Percentiles rank a stretch among this genome's conserved stretches.
These are phyloP conservation scores for Takifugu flavidus DNA, from an alignment of 2,113 vertebrate species.

Conservation along the genomic window DNA sequence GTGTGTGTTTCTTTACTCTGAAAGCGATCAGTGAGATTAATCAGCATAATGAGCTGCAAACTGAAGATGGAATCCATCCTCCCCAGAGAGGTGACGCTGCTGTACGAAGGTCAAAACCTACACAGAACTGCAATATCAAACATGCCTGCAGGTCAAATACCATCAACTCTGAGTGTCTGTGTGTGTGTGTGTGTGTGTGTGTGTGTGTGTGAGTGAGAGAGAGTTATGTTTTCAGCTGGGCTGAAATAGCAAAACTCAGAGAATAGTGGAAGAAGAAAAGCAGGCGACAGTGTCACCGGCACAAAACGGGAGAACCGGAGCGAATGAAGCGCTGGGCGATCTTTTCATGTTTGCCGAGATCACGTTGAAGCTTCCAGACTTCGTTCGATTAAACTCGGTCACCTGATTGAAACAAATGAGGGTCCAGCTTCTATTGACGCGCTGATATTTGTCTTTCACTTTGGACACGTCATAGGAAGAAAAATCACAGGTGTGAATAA, in stretches of 20 bases:
- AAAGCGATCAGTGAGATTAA: conserved; percentile 59
- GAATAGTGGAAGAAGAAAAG: too few species aligned
- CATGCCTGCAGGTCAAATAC: conserved; percentile 43
- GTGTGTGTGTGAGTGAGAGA: too few species aligned
- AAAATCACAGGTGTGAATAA: not conserved
- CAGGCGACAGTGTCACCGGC: not conserved
- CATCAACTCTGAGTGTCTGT: conserved; percentile 21
- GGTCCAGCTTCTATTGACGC: not conserved
- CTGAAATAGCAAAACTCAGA: too few species aligned
- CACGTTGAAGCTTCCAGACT: too few species aligned
- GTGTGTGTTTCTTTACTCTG: conserved; percentile 49
- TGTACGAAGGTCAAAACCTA: conserved; percentile 51
- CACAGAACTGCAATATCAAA: conserved; percentile 41
- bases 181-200: not conserved
- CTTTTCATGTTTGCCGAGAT: too few species aligned
- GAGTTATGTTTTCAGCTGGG: too few species aligned
- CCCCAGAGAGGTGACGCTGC: conserved; percentile 36
- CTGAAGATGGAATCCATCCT: conserved; percentile 58
- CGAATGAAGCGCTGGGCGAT: too few species aligned
- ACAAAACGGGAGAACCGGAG: not conserved
- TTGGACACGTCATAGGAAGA: not conserved
- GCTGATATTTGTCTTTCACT: not conserved
- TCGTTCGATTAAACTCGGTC: not conserved
- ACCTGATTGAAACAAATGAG: not conserved
- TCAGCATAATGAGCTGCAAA: conserved; percentile 62